A percentile compares a stretch with the other conserved stretches of the same genome.
phyloP scores from a whole-genome alignment of 1,140 invertebrate species.

The Caerostris extrusa region DNA sequence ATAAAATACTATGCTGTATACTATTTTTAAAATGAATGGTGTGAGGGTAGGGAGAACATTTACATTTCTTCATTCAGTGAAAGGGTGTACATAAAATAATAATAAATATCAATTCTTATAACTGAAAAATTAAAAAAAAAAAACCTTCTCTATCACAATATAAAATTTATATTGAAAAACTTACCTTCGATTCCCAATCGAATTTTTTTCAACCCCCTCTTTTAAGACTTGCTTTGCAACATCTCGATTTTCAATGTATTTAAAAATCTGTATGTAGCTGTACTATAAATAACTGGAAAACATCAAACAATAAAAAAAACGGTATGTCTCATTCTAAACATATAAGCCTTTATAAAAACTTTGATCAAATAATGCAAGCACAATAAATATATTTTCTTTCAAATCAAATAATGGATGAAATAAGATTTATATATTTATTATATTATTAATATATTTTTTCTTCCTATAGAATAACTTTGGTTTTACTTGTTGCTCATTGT shows the following conservation, averaged over 20 bases:
- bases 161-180: not conserved
- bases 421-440: too few relatives aligned
- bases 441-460: too few relatives aligned
- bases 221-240: constrained; percentile 98
- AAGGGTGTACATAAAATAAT: not conserved
- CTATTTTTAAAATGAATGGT: too few relatives aligned
- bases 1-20: too few relatives aligned
- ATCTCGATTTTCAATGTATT: constrained; percentile 99
- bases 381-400: too few relatives aligned
- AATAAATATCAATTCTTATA: not conserved
- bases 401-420: too few relatives aligned
- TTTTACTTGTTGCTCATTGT: too few relatives aligned
- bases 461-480: too few relatives aligned
- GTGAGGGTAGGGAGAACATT: not conserved
- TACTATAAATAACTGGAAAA: constrained; percentile 84
- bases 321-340: too few relatives aligned
- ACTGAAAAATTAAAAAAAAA: not conserved
- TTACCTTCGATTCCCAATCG: constrained; percentile 97
- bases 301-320: not conserved
- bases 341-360: too few relatives aligned
- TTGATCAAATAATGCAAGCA: too few relatives aligned
- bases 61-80: not conserved
- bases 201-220: constrained; percentile 98
- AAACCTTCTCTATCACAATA: too few relatives aligned
- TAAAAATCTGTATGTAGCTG: constrained; percentile 92